Evolutionary conservation across 1,140 invertebrate genomes (phyloP).

Genomic region (Mactra quadrangularis): DNA sequence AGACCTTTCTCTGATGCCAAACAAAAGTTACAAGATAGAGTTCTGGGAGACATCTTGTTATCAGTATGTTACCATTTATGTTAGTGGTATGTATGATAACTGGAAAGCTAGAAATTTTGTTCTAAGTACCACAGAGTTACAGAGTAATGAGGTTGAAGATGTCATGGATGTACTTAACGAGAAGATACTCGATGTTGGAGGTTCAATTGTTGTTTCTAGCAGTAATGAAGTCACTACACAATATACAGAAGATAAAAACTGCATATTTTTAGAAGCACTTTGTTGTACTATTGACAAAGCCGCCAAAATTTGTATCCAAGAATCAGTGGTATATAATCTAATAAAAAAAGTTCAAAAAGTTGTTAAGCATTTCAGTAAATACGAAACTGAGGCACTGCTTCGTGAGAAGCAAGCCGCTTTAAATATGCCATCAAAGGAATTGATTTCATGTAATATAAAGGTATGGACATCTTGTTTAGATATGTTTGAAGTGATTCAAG

Average conservation of each 20-base stretch:
- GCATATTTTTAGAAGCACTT: not conserved
- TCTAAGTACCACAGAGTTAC: conserved; percentile 10
- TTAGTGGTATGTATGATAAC: conserved; percentile 17
- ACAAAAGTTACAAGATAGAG: conserved; percentile 26
- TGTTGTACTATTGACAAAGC: conserved; percentile 15
- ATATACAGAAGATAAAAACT: not conserved
- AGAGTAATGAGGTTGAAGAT: not conserved
- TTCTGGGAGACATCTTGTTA: conserved; percentile 9
- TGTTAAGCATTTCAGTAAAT: conserved; percentile 8
- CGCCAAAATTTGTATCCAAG: conserved; percentile 1
- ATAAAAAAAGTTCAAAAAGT: conserved; percentile 4
- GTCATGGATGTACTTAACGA: not conserved
- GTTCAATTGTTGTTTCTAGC: not conserved
- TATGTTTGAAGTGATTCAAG: conserved; percentile 3
- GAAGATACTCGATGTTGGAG: not conserved
- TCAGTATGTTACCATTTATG: not conserved
- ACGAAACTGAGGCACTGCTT: conserved; percentile 4
- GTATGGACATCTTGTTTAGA: not conserved
- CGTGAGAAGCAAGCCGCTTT: conserved; percentile 18
- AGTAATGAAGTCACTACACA: not conserved
- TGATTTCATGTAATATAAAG: not conserved
- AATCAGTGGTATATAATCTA: conserved; percentile 7
- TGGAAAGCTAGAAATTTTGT: conserved; percentile 18
- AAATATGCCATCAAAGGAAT: not conserved
- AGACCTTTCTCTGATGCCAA: not conserved